phyloP scores from a whole-genome alignment of 2,113 vertebrate genomes.

The Misgurnus anguillicaudatus region DNA sequence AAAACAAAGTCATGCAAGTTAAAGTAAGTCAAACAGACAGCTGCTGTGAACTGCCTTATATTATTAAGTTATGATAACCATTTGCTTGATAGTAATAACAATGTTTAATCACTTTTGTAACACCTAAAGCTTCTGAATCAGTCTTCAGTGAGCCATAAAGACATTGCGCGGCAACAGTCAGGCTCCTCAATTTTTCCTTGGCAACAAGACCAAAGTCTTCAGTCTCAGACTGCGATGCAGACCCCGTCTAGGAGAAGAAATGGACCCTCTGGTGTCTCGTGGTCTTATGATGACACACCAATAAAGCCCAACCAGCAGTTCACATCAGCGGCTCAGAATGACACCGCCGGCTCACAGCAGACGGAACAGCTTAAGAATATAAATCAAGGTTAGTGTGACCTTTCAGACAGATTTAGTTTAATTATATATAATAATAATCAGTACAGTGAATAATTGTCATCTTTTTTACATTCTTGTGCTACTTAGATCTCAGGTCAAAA shows the following conservation, averaged over 20 bases:
- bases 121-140: slow-evolving; percentile 74
- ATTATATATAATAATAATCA: background rate
- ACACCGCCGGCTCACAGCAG: slow-evolving; percentile 62
- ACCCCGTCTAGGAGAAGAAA: slow-evolving; percentile 77
- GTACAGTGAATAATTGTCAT: background rate
- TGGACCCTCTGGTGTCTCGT: slow-evolving; percentile 61
- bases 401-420: background rate
- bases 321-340: slow-evolving; percentile 63
- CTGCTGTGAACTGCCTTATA: background rate
- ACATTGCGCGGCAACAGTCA: slow-evolving; percentile 84
- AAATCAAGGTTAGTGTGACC: slow-evolving; percentile 81
- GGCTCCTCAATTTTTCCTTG: slow-evolving; percentile 91
- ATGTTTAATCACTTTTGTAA: slow-evolving; percentile 30
- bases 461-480: background rate
- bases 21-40: slow-evolving; percentile 73
- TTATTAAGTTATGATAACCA: background rate
- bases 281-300: slow-evolving; percentile 77
- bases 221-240: slow-evolving; percentile 68
- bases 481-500: slow-evolving; percentile 78
- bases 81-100: background rate
- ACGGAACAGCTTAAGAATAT: slow-evolving; percentile 78
- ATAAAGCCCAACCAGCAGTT: slow-evolving; percentile 62
- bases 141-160: slow-evolving; percentile 77
- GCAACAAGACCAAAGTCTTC: slow-evolving; percentile 79
- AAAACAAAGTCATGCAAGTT: slow-evolving; percentile 79